Conservation (phyloP, 2,888 invertebrate species). For the Epicampocera succincta region DNA sequence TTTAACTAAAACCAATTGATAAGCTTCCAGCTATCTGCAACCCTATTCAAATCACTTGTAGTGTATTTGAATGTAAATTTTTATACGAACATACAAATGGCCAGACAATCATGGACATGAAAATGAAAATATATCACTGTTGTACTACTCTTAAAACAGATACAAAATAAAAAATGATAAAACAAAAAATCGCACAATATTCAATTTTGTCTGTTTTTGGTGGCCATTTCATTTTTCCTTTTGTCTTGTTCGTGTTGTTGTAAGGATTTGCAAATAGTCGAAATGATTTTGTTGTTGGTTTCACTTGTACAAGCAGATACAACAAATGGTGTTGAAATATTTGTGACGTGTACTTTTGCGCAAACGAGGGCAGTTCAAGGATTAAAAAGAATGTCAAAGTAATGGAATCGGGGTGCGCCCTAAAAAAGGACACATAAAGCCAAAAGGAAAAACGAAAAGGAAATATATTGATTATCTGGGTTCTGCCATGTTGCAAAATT, state of each 20-base stretch:
- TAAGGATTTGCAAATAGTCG: constrained; percentile 31
- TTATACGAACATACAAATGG: constrained; percentile 26
- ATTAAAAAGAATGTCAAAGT: no score
- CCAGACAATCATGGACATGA: constrained; percentile 62
- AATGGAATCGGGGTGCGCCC: no score
- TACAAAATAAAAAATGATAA: constrained; percentile 6
- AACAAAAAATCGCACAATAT: constrained; percentile 76
- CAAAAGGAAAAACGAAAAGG: no score
- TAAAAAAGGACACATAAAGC: no score
- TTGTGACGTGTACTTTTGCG: constrained; percentile 49
- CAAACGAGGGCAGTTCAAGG: not conserved
- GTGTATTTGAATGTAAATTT: constrained; percentile 35
- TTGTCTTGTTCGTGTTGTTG: constrained; percentile 31
- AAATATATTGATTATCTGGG: no score
- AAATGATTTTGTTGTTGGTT: constrained; percentile 51
- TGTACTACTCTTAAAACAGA: constrained; percentile 38
- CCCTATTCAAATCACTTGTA: constrained; percentile 25
- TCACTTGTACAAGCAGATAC: not conserved
- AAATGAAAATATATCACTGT: constrained; percentile 66
- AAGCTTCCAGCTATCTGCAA: no score
- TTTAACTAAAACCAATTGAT: no score
- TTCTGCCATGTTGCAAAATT: no score
- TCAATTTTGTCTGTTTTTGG: constrained; percentile 77
- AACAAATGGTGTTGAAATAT: constrained; percentile 57
- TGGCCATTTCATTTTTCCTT: constrained; percentile 50